Percentiles rank a stretch among this genome's conserved stretches.
These are phyloP conservation scores for Cichladusa arquata DNA, from an alignment of 2,113 vertebrate genomes.

Conservation along the genomic window DNA sequence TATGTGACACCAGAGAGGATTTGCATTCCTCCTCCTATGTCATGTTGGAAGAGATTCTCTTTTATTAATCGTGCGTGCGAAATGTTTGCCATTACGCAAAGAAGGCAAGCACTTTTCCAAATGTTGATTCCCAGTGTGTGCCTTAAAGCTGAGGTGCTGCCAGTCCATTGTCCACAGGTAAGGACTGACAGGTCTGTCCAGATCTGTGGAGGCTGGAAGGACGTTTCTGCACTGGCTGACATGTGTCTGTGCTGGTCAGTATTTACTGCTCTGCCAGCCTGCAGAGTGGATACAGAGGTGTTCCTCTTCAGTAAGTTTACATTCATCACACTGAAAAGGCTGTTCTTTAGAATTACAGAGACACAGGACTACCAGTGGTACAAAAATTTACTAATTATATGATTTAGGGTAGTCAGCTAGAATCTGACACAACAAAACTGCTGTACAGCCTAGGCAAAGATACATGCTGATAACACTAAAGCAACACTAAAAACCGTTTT, in stretches of 20 bases:
- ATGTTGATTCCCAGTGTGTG: not conserved
- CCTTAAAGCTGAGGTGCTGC: not conserved
- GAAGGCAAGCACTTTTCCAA: not conserved
- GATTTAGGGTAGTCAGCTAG: not conserved
- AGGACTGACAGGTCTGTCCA: slow-evolving; percentile 47
- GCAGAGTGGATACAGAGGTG: not conserved
- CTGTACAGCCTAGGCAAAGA: not conserved
- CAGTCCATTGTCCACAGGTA: not conserved
- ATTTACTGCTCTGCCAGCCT: not conserved
- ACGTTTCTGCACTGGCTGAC: slow-evolving; percentile 27
- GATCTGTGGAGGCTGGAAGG: not conserved
- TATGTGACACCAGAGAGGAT: not conserved
- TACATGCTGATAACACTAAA: not conserved
- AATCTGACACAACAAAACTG: not conserved
- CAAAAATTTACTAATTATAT: not conserved
- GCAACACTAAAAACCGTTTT: not conserved
- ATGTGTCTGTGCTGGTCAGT: not conserved
- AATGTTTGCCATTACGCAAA: not conserved
- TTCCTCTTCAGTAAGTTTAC: slow-evolving; percentile 43
- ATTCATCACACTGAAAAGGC: slow-evolving; percentile 24
- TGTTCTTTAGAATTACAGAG: slow-evolving; percentile 2
- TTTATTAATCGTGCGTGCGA: not conserved
- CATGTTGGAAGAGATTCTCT: not conserved
- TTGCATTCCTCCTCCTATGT: not conserved
- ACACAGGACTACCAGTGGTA: not conserved